A percentile compares a stretch with the other conserved stretches of the same genome.
phyloP scores from a whole-genome alignment of 2,113 vertebrate genomes.

The Pelodiscus sinensis region DNA sequence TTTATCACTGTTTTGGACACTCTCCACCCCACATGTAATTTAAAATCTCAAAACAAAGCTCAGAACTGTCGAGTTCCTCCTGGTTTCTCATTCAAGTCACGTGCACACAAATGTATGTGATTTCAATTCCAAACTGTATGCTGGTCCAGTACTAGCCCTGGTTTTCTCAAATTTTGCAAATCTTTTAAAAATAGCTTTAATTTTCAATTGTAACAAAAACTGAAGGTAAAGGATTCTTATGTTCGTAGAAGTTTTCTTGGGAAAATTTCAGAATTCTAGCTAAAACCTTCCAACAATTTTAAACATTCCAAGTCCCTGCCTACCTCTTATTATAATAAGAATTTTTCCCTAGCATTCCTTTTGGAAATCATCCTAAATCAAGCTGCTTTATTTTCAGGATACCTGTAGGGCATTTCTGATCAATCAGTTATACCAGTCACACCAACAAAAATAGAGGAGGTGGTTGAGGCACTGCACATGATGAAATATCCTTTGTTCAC shows the following conservation, averaged over 20 bases:
- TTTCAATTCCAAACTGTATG: not conserved
- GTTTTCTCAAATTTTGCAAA: not conserved
- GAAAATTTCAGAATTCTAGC: not conserved
- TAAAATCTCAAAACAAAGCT: not conserved
- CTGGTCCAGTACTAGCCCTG: not conserved
- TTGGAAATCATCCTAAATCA: not conserved
- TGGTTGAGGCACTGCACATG: not conserved
- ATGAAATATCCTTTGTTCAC: not conserved
- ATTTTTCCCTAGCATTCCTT: not conserved
- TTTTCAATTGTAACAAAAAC: not conserved
- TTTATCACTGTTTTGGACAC: not conserved
- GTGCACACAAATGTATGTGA: not conserved
- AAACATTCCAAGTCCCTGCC: not conserved
- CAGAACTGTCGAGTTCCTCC: not conserved
- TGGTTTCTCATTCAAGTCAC: not conserved
- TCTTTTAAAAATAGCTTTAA: not conserved
- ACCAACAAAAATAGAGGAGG: not conserved
- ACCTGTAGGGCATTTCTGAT: not conserved
- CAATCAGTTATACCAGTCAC: not conserved
- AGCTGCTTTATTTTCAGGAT: not conserved
- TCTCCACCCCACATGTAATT: not conserved
- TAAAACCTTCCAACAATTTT: not conserved
- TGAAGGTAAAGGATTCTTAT: not conserved
- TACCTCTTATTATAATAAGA: not conserved
- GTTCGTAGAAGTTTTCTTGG: not conserved